Evolutionary conservation across 1,140 invertebrate species (phyloP).

Genomic region (Pygmarrhopalites habei): DNA sequence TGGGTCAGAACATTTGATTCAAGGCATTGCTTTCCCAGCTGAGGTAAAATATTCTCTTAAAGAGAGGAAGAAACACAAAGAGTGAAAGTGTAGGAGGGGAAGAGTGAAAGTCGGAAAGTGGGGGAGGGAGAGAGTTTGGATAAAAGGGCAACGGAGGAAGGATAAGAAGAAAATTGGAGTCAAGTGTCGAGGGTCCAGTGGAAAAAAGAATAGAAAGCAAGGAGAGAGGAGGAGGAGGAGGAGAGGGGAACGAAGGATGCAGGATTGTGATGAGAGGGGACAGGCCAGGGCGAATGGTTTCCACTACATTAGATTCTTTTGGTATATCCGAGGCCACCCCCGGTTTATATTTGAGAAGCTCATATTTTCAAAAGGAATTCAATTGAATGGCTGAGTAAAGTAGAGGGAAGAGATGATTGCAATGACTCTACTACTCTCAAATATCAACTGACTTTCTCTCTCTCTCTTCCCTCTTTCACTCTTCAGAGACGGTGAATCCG

Average conservation of each 20-base stretch:
- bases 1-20: slow-evolving; percentile 85
- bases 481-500: no score
- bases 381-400: no score
- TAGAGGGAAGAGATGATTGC: no score
- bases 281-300: no score
- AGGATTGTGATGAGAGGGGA: no score
- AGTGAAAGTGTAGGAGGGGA: background rate
- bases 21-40: slow-evolving; percentile 82
- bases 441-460: background rate
- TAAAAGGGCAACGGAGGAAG: background rate
- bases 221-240: slow-evolving; percentile 1
- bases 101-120: background rate
- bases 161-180: background rate
- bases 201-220: background rate
- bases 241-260: no score
- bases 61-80: background rate
- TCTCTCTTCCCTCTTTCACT: background rate
- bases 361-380: no score
- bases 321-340: no score
- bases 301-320: slow-evolving; percentile 14
- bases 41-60: slow-evolving; percentile 58
- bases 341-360: no score
- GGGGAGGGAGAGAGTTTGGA: background rate
- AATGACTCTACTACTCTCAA: background rate
- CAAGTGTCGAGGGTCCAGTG: slow-evolving; percentile 7